Evolutionary conservation across 2,888 invertebrate species (phyloP).

Genomic region (Junonia oenone): DNA sequence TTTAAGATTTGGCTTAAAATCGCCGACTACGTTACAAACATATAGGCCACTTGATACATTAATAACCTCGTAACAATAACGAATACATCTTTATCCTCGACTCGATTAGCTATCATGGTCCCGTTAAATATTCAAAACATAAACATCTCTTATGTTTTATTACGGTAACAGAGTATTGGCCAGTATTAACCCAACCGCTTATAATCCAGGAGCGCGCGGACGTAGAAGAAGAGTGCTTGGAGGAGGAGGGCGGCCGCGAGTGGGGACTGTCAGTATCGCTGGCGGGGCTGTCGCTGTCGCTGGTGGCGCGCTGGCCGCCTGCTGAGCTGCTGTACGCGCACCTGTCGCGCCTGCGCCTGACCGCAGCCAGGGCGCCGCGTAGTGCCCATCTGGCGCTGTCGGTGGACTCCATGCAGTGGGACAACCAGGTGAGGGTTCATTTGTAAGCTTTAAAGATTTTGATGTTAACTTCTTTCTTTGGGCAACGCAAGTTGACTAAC

Average conservation of each 20-base stretch:
- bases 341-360: slow-evolving; percentile 82
- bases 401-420: slow-evolving; percentile 90
- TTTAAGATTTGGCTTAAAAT: too few species aligned
- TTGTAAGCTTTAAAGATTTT: neutral
- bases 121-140: too few species aligned
- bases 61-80: too few species aligned
- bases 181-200: too few species aligned
- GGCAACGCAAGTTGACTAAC: too few species aligned
- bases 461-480: too few species aligned
- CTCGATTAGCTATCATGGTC: too few species aligned
- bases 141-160: too few species aligned
- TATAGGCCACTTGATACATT: too few species aligned
- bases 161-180: too few species aligned
- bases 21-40: too few species aligned
- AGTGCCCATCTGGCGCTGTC: slow-evolving; percentile 83
- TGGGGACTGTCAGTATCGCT: slow-evolving; percentile 82
- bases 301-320: slow-evolving; percentile 86
- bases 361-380: slow-evolving; percentile 73
- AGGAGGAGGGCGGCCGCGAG: slow-evolving; percentile 56
- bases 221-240: slow-evolving; percentile 33
- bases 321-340: slow-evolving; percentile 90
- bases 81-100: too few species aligned
- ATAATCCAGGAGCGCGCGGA: slow-evolving; percentile 43
- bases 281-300: slow-evolving; percentile 86
- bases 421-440: slow-evolving; percentile 82